These are phyloP conservation scores for Desmophyllum pertusum DNA, from an alignment of 92 coral and sea anemone species.

Conservation along the genomic window DNA sequence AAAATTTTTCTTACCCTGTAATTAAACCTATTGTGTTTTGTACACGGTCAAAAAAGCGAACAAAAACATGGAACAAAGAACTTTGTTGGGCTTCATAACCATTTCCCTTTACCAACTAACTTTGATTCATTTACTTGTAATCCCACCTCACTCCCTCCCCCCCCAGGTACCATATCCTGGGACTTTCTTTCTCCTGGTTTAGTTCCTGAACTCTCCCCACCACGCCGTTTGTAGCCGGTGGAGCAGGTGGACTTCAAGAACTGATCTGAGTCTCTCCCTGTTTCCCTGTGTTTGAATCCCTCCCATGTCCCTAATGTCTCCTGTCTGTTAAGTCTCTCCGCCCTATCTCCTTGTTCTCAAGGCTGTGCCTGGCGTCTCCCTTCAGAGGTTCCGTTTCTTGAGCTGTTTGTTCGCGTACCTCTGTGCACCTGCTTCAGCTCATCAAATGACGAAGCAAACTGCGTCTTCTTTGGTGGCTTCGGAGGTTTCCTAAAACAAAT, in stretches of 20 bases:
- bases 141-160: no score
- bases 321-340: neutral
- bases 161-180: no score
- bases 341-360: neutral
- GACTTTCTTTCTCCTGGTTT: neutral
- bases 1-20: no score
- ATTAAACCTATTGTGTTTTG: no score
- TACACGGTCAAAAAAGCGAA: no score
- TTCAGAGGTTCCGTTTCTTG: neutral
- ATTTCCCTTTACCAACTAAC: no score
- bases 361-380: neutral
- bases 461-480: slow-evolving; percentile 55
- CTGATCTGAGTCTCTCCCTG: neutral
- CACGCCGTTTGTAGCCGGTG: neutral
- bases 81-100: no score
- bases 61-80: no score
- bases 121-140: no score
- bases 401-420: neutral
- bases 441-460: slow-evolving; percentile 72
- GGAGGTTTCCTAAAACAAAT: slow-evolving; percentile 57
- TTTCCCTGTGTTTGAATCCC: neutral
- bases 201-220: neutral
- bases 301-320: neutral
- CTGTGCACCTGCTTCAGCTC: slow-evolving; percentile 79
- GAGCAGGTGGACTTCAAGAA: neutral